Base-by-base conservation (phyloP, 2,113 vertebrate species). In the Astatotilapia flaviijosephi region DNA sequence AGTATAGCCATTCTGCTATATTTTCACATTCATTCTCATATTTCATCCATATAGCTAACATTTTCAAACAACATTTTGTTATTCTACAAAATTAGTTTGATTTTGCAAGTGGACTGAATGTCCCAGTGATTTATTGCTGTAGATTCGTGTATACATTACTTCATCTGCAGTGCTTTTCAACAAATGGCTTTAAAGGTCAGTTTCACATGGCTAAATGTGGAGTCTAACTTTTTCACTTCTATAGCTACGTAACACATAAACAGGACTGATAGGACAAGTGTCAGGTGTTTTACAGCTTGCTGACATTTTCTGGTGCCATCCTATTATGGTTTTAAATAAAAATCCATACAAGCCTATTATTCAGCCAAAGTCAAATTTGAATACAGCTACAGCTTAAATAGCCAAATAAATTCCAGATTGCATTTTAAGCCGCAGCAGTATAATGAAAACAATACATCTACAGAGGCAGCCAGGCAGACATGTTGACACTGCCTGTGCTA, bases 361-460 rank as follows among this genome's bases (percentile, higher is more conserved):
- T 88, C 73, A 90, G 26, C 56, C 75, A 26, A 86, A 86, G 85
- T 85, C 85, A 58, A 31, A 85, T 92, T 82, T 92, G 55, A 92
- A 90, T 82, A 62, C 58, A 82, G 42, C 85, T 60, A 79, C 85
- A 82, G 49, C 82, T 75, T 70, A 37, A 80, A 85, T 28, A 37
- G 58, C 19, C 68, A 82, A 83, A 91, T 85, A 82, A 86, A 87
- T 79, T 86, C 83, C 81, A 86, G 81, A 92, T 90, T 84, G 73
- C 28, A 51, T 83, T 85, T 85, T 58, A 90, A 86, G 81, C 83
- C 4, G 28, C 33, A 3, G 37, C 49, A 65, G 47, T 80, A 79
- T 86, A 84, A 90, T 91, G 85, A 87, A 92, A 93, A 93, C 82
- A 90, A 89, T 93, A 68, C 54, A 68, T 92, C 89, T 54, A 81